Evolutionary conservation across 2,797 vertebrate species (phyloP).

Genomic region (Lithobates pipiens): DNA sequence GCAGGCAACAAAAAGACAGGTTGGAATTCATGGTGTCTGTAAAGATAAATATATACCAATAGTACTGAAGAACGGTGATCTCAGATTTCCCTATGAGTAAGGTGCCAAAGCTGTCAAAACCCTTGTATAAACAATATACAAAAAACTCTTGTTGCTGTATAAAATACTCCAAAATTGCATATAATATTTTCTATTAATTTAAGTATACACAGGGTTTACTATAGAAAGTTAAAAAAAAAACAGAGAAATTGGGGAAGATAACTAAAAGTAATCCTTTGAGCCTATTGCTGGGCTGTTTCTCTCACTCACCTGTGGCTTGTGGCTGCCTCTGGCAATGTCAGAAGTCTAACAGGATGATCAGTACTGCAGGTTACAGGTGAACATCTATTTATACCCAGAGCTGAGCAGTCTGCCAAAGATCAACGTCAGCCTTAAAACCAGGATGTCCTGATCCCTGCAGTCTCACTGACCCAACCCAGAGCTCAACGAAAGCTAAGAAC

Average conservation of each 20-base stretch:
- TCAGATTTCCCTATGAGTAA: not conserved
- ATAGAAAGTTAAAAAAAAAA: too few relatives aligned
- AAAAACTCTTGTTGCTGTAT: too few relatives aligned
- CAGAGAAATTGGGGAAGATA: not conserved
- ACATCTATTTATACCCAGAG: slow-evolving; percentile 46
- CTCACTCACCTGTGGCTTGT: slow-evolving; percentile 41
- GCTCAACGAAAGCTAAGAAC: slow-evolving; percentile 38
- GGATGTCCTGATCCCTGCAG: slow-evolving; percentile 60
- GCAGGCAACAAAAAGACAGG: slow-evolving; percentile 40
- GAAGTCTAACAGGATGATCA: slow-evolving; percentile 20
- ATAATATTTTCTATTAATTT: too few relatives aligned
- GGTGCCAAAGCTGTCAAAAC: not conserved
- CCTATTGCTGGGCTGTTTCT: not conserved
- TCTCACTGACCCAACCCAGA: slow-evolving; percentile 51
- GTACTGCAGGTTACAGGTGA: slow-evolving; percentile 4
- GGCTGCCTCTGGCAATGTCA: slow-evolving; percentile 26
- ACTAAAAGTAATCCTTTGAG: not conserved
- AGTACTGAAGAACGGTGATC: not conserved
- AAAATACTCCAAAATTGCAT: too few relatives aligned
- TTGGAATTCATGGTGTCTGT: slow-evolving; percentile 44
- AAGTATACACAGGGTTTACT: too few relatives aligned
- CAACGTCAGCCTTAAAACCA: slow-evolving; percentile 62
- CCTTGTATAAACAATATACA: not conserved
- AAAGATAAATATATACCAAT: not conserved
- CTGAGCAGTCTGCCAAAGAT: slow-evolving; percentile 29